Evolutionary conservation across 2,797 vertebrate species (phyloP).

Genomic region (Dromococcyx pavoninus): DNA sequence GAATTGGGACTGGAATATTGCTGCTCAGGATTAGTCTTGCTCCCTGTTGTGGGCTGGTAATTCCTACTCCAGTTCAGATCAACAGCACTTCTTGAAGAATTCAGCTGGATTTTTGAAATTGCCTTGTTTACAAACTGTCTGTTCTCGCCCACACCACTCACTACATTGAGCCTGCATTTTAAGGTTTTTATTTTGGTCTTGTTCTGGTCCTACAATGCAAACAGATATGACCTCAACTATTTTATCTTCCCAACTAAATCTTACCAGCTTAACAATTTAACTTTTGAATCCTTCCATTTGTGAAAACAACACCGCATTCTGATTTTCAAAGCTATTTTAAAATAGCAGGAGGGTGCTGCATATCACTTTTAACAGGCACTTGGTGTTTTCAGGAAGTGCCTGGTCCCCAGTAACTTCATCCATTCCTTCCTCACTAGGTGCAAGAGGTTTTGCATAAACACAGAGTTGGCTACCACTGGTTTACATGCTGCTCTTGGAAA

Average conservation of each 20-base stretch:
- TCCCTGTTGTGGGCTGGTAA: fast-evolving
- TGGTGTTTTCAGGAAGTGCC: background rate
- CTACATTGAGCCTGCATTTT: background rate
- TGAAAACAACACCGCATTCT: background rate
- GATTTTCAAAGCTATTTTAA: background rate
- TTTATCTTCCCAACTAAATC: background rate
- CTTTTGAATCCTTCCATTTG: background rate
- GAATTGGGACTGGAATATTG: background rate
- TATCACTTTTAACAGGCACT: background rate
- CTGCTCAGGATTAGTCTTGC: background rate
- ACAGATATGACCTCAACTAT: background rate
- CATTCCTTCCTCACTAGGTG: background rate
- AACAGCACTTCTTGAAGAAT: background rate
- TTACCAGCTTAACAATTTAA: background rate
- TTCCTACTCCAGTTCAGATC: background rate
- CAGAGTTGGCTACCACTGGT: background rate
- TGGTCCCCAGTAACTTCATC: background rate
- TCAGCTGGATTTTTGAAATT: background rate
- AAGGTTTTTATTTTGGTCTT: background rate
- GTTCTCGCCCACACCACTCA: background rate
- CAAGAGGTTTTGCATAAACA: background rate
- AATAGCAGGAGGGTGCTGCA: background rate
- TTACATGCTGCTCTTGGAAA: background rate
- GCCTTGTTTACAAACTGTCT: background rate
- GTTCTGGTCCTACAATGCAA: background rate